Evolutionary conservation across 2,113 vertebrate genomes (phyloP).

Genomic region (Rafetus swinhoei): DNA sequence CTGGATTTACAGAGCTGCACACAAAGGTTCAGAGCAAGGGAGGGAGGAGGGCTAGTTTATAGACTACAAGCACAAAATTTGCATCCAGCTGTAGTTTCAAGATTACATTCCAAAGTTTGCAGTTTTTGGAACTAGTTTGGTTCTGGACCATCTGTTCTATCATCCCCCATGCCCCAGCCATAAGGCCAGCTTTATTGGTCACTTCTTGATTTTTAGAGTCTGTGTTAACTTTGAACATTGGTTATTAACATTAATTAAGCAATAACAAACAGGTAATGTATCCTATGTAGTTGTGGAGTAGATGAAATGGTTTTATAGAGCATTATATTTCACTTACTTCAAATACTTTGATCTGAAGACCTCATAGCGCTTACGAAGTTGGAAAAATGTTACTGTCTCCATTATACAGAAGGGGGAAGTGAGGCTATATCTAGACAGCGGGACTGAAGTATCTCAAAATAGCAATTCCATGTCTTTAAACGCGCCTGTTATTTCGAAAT

Average conservation of each 20-base stretch:
- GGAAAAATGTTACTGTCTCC: background rate
- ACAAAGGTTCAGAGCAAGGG: background rate
- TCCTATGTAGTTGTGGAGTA: background rate
- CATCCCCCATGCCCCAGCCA: background rate
- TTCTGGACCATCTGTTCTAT: accelerated
- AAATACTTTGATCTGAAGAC: accelerated
- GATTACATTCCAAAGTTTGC: background rate
- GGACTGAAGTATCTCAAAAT: no score
- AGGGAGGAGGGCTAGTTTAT: background rate
- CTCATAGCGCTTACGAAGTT: accelerated
- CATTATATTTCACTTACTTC: background rate
- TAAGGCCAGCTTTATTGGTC: accelerated
- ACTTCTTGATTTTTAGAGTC: background rate
- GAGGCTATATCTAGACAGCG: no score
- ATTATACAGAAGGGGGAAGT: background rate
- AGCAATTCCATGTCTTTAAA: no score
- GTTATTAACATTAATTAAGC: background rate
- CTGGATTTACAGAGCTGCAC: background rate
- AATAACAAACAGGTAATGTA: background rate
- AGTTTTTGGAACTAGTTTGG: background rate
- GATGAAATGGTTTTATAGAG: background rate
- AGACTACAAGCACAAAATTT: background rate
- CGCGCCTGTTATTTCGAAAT: no score
- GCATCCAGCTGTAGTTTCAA: background rate
- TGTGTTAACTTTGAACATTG: background rate